These are phyloP conservation scores for Limnephilus auricula DNA, from an alignment of 2,888 invertebrate species.

Conservation along the genomic window DNA sequence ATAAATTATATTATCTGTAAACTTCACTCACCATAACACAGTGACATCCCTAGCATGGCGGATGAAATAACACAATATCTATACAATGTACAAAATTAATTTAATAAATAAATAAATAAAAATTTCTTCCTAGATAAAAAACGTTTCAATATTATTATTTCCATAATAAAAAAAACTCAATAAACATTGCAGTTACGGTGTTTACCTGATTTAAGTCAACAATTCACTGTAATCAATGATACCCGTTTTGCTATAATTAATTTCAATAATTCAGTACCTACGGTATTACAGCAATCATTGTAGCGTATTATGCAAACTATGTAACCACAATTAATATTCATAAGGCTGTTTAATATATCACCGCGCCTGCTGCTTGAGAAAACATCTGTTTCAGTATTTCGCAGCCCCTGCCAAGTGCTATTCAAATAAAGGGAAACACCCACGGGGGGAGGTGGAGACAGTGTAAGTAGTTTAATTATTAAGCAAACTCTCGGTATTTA, in stretches of 20 bases:
- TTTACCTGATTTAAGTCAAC: neutral
- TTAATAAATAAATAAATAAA: too few species aligned
- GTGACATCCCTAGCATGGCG: too few species aligned
- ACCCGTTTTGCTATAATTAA: neutral
- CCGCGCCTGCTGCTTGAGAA: neutral
- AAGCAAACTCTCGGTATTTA: neutral
- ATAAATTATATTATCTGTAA: too few species aligned
- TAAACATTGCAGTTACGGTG: neutral
- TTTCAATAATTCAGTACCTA: neutral
- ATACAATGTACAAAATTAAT: too few species aligned
- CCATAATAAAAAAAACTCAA: neutral
- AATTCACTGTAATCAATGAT: neutral
- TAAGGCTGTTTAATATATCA: constrained; percentile 2
- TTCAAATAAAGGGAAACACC: neutral
- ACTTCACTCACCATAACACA: too few species aligned
- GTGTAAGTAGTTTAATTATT: neutral
- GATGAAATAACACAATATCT: too few species aligned
- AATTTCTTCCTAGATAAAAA: too few species aligned
- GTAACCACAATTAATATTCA: neutral
- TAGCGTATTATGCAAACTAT: neutral
- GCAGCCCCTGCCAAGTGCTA: neutral
- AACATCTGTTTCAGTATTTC: neutral
- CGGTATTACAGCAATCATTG: neutral
- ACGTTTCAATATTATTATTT: neutral
- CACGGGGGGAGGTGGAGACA: neutral